Evolutionary conservation across 2,113 vertebrate species (phyloP).

Genomic region (Dasyornis broadbenti): DNA sequence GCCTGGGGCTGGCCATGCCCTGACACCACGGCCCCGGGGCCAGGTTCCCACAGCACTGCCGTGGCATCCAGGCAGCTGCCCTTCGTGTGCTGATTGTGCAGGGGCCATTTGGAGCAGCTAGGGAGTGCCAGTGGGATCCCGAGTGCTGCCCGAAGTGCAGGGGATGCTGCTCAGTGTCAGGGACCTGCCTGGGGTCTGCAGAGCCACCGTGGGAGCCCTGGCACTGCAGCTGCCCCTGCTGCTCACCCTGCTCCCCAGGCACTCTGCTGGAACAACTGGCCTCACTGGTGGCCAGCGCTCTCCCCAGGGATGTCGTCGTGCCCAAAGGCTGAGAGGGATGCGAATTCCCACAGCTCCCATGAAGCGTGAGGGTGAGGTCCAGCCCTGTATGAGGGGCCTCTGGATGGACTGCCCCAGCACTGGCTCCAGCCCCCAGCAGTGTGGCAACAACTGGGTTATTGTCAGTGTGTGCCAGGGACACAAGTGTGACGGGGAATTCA

Average conservation of each 20-base stretch:
- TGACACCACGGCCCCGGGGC: rapidly evolving
- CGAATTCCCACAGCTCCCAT: background rate
- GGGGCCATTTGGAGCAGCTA: background rate
- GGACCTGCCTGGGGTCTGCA: background rate
- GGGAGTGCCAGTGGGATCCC: background rate
- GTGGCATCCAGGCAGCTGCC: rapidly evolving
- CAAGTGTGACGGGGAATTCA: background rate
- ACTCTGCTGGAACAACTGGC: background rate
- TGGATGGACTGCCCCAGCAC: background rate
- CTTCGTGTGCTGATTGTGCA: background rate
- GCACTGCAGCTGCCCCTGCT: background rate
- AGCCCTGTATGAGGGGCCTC: rapidly evolving
- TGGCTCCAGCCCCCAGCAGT: background rate
- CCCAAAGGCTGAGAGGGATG: background rate
- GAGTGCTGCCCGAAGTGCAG: rapidly evolving
- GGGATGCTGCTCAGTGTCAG: background rate
- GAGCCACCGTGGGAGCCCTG: background rate
- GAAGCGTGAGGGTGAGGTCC: background rate
- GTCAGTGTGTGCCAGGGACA: background rate
- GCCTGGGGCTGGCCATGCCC: background rate
- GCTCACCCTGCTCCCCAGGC: background rate
- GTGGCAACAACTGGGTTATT: background rate
- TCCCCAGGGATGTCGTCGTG: rapidly evolving
- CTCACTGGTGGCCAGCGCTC: rapidly evolving
- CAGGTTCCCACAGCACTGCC: background rate